Conservation (phyloP, 2,888 invertebrate genomes). For the Ormyrus thymus region DNA sequence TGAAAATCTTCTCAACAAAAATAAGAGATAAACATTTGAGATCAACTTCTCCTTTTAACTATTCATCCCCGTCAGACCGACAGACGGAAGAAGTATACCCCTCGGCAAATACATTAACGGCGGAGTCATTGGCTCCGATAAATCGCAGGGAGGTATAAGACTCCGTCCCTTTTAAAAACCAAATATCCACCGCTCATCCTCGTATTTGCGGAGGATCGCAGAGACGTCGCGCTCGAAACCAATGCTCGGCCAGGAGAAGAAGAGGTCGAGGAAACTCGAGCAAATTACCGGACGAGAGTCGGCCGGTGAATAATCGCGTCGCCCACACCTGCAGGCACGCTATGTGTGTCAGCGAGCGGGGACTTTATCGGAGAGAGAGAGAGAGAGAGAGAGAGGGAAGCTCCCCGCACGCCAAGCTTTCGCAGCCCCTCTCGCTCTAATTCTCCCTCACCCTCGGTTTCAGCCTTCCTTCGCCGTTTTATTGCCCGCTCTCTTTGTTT, state of each 20-base stretch:
- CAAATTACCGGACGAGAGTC: slow-evolving; percentile 52
- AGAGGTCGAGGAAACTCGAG: slow-evolving; percentile 37
- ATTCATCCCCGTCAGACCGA: no score
- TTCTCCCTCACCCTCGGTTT: slow-evolving; percentile 30
- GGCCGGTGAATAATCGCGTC: slow-evolving; percentile 30
- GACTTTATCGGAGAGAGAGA: slow-evolving; percentile 30
- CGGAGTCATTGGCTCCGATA: no score
- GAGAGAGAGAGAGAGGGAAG: not conserved
- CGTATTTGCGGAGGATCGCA: no score
- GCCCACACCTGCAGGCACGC: not conserved
- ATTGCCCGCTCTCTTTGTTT: not conserved
- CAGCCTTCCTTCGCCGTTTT: not conserved
- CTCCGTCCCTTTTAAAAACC: no score
- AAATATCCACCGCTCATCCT: no score
- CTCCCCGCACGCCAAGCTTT: not conserved
- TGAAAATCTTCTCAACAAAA: no score
- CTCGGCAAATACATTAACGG: no score
- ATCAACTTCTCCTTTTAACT: no score
- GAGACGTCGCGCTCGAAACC: slow-evolving; percentile 21
- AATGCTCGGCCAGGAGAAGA: slow-evolving; percentile 31
- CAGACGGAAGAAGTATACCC: no score
- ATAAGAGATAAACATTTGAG: no score
- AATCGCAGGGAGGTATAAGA: no score
- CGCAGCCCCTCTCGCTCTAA: slow-evolving; percentile 39
- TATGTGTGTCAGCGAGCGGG: slow-evolving; percentile 20